Evolutionary conservation across 1,140 invertebrate species (phyloP).

Genomic region (Lasaia peninsularis): DNA sequence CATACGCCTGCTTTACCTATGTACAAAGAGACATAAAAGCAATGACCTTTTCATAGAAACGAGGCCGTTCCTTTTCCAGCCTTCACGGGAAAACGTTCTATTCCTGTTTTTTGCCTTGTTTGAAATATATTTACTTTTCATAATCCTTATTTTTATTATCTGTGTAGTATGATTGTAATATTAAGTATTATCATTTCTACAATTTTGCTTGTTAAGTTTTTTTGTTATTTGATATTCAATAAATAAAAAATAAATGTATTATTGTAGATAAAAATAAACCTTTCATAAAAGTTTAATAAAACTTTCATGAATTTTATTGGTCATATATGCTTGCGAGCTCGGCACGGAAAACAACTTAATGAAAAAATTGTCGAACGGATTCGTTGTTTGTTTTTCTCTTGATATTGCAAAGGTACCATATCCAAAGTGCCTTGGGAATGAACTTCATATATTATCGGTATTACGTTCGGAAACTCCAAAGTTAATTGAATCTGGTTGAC

Average conservation of each 20-base stretch:
- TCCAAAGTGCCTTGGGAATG: background rate
- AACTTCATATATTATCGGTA: background rate
- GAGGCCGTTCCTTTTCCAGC: conserved; percentile 59
- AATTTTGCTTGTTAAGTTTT: too few relatives aligned
- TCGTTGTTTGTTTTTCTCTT: background rate
- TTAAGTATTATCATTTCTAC: too few relatives aligned
- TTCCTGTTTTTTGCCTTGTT: conserved; percentile 49
- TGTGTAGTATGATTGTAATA: too few relatives aligned
- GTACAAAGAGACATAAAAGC: conserved; percentile 22
- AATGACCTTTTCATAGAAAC: conserved; percentile 30
- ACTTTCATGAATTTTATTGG: background rate
- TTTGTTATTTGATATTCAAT: too few relatives aligned
- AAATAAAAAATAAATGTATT: too few relatives aligned
- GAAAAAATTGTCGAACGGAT: background rate
- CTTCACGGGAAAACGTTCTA: conserved; percentile 54
- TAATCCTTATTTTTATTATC: conserved; percentile 3
- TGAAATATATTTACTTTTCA: conserved; percentile 29
- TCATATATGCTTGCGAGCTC: background rate
- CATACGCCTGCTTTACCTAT: background rate
- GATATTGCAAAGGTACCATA: background rate
- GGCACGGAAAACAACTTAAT: conserved; percentile 3
- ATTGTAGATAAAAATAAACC: too few relatives aligned
- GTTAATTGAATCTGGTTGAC: background rate
- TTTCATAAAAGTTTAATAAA: conserved; percentile 6
- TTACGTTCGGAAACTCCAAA: conserved; percentile 2